These are phyloP conservation scores for Haemorhous mexicanus DNA, from an alignment of 2,113 vertebrate genomes.

Conservation along the genomic window DNA sequence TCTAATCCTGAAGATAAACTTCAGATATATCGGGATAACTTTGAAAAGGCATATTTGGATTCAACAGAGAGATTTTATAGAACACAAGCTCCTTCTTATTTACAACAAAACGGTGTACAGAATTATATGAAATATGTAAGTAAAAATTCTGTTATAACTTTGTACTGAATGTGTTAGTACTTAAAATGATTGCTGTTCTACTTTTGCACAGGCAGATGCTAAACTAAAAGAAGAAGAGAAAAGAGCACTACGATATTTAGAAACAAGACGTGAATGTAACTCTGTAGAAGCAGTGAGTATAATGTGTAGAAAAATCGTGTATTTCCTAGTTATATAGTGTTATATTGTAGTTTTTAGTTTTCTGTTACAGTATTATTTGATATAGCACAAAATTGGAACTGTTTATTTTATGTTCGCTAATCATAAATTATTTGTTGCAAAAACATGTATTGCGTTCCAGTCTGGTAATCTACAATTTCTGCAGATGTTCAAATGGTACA, in stretches of 20 bases:
- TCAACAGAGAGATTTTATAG: constrained; percentile 99
- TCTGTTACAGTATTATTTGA: neutral
- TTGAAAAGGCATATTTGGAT: constrained; percentile 98
- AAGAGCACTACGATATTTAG: constrained; percentile 93
- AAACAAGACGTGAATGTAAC: constrained; percentile 97
- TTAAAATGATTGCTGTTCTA: constrained; percentile 72
- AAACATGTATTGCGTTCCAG: neutral
- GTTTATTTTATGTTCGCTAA: neutral
- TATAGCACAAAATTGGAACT: neutral
- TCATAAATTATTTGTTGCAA: neutral
- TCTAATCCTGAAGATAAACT: constrained; percentile 99
- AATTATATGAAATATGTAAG: constrained; percentile 99
- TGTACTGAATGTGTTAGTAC: constrained; percentile 5
- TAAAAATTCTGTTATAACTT: constrained; percentile 46
- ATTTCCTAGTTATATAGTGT: neutral
- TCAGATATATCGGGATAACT: constrained; percentile 99
- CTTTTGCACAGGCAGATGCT: constrained; percentile 90
- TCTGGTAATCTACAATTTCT: neutral
- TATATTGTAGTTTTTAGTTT: neutral
- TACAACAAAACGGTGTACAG: constrained; percentile 98
- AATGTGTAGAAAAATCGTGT: neutral
- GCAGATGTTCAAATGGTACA: neutral
- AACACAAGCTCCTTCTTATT: constrained; percentile 96
- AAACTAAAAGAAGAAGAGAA: constrained; percentile 99
- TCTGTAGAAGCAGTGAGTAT: constrained; percentile 98